phyloP scores from a whole-genome alignment of 2,888 invertebrate genomes.

The Ceraclea dissimilis region DNA sequence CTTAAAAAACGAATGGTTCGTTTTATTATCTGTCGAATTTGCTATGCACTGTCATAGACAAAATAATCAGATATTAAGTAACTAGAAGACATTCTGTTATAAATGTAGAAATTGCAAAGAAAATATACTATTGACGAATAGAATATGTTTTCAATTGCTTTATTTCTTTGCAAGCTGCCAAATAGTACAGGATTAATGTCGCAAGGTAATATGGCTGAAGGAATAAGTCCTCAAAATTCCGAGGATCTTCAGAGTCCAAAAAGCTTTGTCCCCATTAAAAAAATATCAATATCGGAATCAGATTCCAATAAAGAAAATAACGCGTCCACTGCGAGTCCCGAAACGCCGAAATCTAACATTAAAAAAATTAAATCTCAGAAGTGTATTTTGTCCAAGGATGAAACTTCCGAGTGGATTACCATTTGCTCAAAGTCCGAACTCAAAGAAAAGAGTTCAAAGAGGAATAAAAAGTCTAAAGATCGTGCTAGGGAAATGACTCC shows the following conservation, averaged over 20 bases:
- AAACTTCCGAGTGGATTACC: conserved; percentile 7
- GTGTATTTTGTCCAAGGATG: conserved; percentile 11
- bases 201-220: not conserved
- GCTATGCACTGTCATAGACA: too few species aligned
- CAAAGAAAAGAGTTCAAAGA: conserved; percentile 23
- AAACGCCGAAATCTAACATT: not conserved
- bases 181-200: conserved; percentile 8
- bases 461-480: conserved; percentile 22
- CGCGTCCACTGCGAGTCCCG: not conserved
- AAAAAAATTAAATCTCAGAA: conserved; percentile 16
- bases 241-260: not conserved
- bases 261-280: not conserved
- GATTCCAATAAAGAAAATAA: not conserved
- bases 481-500: conserved; percentile 13
- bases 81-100: too few species aligned
- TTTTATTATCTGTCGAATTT: too few species aligned
- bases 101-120: too few species aligned
- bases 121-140: too few species aligned
- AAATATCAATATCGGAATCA: not conserved
- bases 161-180: conserved; percentile 25
- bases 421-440: conserved; percentile 14
- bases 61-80: too few species aligned
- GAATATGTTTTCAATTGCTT: conserved; percentile 1
- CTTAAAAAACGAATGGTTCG: too few species aligned
- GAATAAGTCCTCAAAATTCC: not conserved